These are phyloP conservation scores for Synergus itoensis DNA, from an alignment of 2,888 invertebrate species.

Conservation along the genomic window DNA sequence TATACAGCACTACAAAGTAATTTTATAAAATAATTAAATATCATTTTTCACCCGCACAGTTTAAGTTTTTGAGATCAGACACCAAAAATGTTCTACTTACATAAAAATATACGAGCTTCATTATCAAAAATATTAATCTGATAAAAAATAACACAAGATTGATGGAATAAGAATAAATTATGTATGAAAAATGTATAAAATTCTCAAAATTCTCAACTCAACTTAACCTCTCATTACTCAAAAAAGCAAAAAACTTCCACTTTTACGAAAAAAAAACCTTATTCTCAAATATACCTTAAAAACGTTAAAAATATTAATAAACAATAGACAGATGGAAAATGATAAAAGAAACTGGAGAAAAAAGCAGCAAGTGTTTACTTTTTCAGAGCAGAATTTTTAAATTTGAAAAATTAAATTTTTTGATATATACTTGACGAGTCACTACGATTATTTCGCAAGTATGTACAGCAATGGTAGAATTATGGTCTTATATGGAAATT, in stretches of 20 bases:
- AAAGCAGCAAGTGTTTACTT: background rate
- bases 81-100: background rate
- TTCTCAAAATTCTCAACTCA: background rate
- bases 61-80: background rate
- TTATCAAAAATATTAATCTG: background rate
- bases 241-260: background rate
- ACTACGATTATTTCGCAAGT: slow-evolving; percentile 14
- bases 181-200: background rate
- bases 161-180: background rate
- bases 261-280: background rate
- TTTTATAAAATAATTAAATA: background rate
- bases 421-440: slow-evolving; percentile 17
- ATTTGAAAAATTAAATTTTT: background rate
- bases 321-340: background rate
- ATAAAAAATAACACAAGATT: background rate
- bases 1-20: background rate
- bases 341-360: background rate
- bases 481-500: slow-evolving; percentile 11
- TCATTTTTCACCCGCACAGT: background rate
- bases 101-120: background rate
- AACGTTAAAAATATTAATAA: background rate
- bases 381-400: background rate
- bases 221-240: background rate
- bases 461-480: slow-evolving; percentile 19
- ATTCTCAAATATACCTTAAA: background rate